These are phyloP conservation scores for Cordilura impudica DNA, from an alignment of 2,888 invertebrate species.

Conservation along the genomic window DNA sequence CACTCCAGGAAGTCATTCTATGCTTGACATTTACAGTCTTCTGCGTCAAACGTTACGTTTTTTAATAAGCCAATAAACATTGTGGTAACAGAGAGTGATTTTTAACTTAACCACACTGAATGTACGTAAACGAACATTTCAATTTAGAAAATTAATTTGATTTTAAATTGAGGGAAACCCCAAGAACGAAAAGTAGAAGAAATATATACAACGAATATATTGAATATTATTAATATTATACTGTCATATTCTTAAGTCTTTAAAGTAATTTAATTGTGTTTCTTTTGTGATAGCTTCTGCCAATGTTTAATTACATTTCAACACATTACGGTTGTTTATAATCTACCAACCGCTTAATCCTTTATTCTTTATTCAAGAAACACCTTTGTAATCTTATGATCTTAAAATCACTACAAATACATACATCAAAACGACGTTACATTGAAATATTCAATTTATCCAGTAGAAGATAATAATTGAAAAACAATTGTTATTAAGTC, in stretches of 20 bases:
- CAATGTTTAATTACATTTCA: neutral
- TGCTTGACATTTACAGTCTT: constrained; percentile 58
- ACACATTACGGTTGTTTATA: constrained; percentile 37
- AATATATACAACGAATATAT: constrained; percentile 2
- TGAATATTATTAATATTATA: neutral
- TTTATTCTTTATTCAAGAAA: constrained; percentile 10
- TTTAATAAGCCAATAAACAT: constrained; percentile 57
- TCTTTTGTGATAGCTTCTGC: neutral
- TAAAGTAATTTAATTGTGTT: neutral
- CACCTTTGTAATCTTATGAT: neutral
- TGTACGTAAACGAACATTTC: constrained; percentile 23
- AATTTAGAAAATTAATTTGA: constrained; percentile 58
- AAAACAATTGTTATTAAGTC: constrained; percentile 33
- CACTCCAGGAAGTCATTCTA: constrained; percentile 38
- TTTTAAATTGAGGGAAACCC: constrained; percentile 49
- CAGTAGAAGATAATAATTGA: too few relatives aligned
- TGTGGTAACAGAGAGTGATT: constrained; percentile 32
- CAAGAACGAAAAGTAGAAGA: neutral
- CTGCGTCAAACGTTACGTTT: constrained; percentile 30
- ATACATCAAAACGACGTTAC: constrained; percentile 12
- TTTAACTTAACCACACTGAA: neutral
- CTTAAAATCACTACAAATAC: constrained; percentile 21
- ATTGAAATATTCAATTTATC: constrained; percentile 13
- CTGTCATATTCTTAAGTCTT: neutral
- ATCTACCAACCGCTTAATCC: constrained; percentile 41